These are phyloP conservation scores for Leptopilina myrica DNA, from an alignment of 2,888 invertebrate species.

Conservation along the genomic window DNA sequence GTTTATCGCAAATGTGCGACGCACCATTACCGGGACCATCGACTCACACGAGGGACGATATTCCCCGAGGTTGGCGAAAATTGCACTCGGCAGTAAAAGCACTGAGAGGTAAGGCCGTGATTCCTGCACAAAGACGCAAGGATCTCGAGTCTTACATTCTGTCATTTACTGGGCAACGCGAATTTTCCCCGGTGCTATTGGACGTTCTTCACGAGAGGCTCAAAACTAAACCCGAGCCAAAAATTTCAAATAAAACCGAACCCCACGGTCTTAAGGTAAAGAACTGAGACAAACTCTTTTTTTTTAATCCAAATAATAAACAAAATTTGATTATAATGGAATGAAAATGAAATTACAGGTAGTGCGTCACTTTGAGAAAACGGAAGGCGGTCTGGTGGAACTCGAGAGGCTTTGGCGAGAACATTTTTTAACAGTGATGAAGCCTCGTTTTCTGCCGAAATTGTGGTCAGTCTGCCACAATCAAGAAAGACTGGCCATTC, in stretches of 20 bases:
- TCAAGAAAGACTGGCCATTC: slow-evolving; percentile 79
- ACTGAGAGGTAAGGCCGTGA: slow-evolving; percentile 71
- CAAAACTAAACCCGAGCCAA: slow-evolving; percentile 49
- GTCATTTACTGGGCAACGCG: slow-evolving; percentile 62
- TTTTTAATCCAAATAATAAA: background rate
- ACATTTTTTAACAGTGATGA: slow-evolving; percentile 86
- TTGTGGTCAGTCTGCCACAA: slow-evolving; percentile 88
- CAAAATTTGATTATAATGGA: too few relatives aligned
- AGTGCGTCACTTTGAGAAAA: slow-evolving; percentile 79
- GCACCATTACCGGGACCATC: slow-evolving; percentile 80
- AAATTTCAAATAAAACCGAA: slow-evolving; percentile 56
- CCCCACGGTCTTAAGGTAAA: slow-evolving; percentile 68
- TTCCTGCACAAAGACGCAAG: slow-evolving; percentile 64
- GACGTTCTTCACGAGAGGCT: slow-evolving; percentile 63
- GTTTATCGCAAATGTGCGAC: slow-evolving; percentile 80
- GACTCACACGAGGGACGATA: slow-evolving; percentile 60
- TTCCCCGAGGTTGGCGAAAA: slow-evolving; percentile 77
- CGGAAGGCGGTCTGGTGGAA: slow-evolving; percentile 80
- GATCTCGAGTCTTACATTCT: slow-evolving; percentile 67
- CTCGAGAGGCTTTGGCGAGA: slow-evolving; percentile 87
- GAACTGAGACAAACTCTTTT: background rate
- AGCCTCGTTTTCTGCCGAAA: slow-evolving; percentile 83
- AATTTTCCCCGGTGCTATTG: slow-evolving; percentile 62
- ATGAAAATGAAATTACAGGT: slow-evolving; percentile 73
- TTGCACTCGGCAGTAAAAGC: slow-evolving; percentile 82